Base-by-base conservation (phyloP, 2,113 vertebrate species). In the Crotalus helleri region DNA sequence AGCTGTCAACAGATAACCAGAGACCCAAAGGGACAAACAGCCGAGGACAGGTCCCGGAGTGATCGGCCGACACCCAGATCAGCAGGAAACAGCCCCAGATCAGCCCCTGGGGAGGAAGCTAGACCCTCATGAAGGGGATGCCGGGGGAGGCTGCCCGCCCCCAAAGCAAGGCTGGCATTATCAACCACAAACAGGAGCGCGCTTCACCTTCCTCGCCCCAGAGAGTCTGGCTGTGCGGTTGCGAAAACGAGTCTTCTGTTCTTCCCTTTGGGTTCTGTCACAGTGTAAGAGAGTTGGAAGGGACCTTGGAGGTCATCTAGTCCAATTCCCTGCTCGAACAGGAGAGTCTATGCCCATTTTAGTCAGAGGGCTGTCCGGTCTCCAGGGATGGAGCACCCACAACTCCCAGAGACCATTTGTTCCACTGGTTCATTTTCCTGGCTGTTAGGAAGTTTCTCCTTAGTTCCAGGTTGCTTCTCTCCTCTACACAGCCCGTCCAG, bases 31-130 rank as follows among this genome's bases (percentile, higher is more conserved):
- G 13, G 13, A 13, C 64, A 1, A 5, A 4, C 61, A 69, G 64
- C 12, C 29, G 0, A 69, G 29, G 17, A 7, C 5, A 3, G 15
- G 19, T 39, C 69, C 15, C 2, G 11, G 26, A 64, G 61, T 0
- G 29, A 10, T 29, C n/a, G 0, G 13, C 13, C 5, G 15, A 74
- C 64, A 74, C 13, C n/a, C 69, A 81, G n/a, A 17, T 33, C 5
- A 2, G 64, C 64, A n/a, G 29, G 64, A 5, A 69, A 5, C 0
- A 7, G 57, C 5, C 57, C 21, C 23, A 59, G 58, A 6, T 59
- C 58, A 24, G 23, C 13, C 11, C 0, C 13, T 2, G 13, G n/a
- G 13, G 5, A 17, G 33, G 69, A 74, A 33, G 15, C 69, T 15
- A 1, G n/a, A 1, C 29, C 59, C 26, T 3, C 21, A 24, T 1